phyloP scores from a whole-genome alignment of 1,140 invertebrate species.

The Drosophila sp. region DNA sequence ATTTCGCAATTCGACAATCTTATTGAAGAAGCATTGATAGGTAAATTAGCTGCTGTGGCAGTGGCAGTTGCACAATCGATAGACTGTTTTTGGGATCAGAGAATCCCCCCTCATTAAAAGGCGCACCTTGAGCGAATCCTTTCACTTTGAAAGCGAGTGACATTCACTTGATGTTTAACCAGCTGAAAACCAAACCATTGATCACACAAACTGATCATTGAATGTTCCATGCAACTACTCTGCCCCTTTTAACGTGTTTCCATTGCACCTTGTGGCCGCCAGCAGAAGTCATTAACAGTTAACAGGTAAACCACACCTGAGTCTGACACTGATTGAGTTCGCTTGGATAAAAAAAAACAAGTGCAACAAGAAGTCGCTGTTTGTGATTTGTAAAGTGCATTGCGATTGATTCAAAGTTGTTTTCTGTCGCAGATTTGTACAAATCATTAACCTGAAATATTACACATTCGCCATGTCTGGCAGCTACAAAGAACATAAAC shows the following conservation, averaged over 20 bases:
- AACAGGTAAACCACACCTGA: slow-evolving; percentile 67
- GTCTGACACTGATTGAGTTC: slow-evolving; percentile 50
- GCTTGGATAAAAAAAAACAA: slow-evolving; percentile 35
- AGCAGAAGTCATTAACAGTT: slow-evolving; percentile 78
- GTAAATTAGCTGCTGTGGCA: slow-evolving; percentile 52
- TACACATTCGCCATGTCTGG: slow-evolving; percentile 55
- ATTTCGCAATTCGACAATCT: slow-evolving; percentile 56
- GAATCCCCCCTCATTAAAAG: slow-evolving; percentile 15
- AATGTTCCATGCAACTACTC: slow-evolving; percentile 24
- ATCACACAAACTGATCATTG: slow-evolving; percentile 45
- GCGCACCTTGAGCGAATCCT: slow-evolving; percentile 51
- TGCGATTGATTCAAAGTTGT: slow-evolving; percentile 55
- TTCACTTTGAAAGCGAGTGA: slow-evolving; percentile 22
- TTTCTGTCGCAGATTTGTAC: slow-evolving; percentile 25
- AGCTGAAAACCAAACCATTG: slow-evolving; percentile 23
- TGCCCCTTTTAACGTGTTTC: slow-evolving; percentile 64
- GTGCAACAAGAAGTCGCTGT: slow-evolving; percentile 29
- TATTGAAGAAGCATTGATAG: slow-evolving; percentile 69
- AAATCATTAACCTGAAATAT: slow-evolving; percentile 51
- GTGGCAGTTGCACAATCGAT: slow-evolving; percentile 41
- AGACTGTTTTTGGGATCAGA: not conserved
- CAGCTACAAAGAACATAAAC: slow-evolving; percentile 42
- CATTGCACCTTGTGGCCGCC: slow-evolving; percentile 60
- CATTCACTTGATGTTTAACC: slow-evolving; percentile 59
- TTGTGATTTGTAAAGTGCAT: slow-evolving; percentile 70